Evolutionary conservation across 2,113 vertebrate genomes (phyloP), one percentile per base, ranked within the genome.

Genomic region (Heterocephalus glaber): DNA sequence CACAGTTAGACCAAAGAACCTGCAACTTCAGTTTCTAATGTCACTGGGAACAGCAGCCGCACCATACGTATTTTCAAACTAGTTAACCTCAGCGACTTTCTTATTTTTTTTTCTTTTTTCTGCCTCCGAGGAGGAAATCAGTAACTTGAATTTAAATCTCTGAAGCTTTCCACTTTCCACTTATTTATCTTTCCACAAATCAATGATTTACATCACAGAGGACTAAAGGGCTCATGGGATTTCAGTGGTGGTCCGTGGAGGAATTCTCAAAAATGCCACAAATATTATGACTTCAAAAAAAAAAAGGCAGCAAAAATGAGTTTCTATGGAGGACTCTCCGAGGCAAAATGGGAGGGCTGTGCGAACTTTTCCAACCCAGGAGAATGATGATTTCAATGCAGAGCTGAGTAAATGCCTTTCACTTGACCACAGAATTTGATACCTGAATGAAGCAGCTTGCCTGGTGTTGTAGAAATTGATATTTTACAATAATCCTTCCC

Each of bases 241-340:
- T 98, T 94, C 81, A 96, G 96, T 96, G 30, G 4, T 49, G 52
- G 94, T 86, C 60, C 83, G 26, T 52, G 61, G 79, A 92, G 3
- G 20, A 91, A 52, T 92, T 92, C 5, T 44, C 95, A 91, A 94
- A 86, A 97, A 84, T 97, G 52, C 0, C 70, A 93, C 41, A 7
- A 68, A 44, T 70, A 93, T 96, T 68, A 88, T 95, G 11, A 81
- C 85, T 90, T 85, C 44, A 30, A 3, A 49, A 17, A 58, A 96
- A 52, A 96, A 35, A 52, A 56, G 72, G 11, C 80, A 94, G 8
- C 41, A 41, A 85, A 89, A 85, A 90, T 94, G 28, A 52, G 94
- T 30, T 79, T 97, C 5, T 89, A 12, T 4, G 10, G 52, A 41
- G 14, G 11, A 7, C 74, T 77, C 66, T 68, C 41, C 11, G 26